These are phyloP conservation scores for Pilophorus perplexus DNA, from an alignment of 2,888 invertebrate species.

Conservation along the genomic window DNA sequence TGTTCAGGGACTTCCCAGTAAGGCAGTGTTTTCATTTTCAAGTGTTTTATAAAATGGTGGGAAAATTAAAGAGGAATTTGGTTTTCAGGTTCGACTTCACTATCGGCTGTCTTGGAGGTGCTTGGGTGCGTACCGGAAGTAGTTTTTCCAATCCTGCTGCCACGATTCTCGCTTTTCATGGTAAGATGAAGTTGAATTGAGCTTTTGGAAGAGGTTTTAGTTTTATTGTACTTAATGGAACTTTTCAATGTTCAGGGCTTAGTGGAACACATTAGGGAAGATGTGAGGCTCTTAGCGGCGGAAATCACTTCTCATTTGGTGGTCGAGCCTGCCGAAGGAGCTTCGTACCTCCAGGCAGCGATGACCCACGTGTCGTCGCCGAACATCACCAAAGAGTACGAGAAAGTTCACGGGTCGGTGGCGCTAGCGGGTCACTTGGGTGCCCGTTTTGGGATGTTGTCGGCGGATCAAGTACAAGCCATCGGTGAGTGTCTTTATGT, in stretches of 20 bases:
- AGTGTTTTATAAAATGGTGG: no score
- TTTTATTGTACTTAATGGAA: not conserved
- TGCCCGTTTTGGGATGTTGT: slow-evolving; percentile 10
- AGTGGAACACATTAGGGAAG: slow-evolving; percentile 70
- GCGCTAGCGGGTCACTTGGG: slow-evolving; percentile 24
- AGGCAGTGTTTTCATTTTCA: slow-evolving; percentile 41
- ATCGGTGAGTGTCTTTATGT: slow-evolving; percentile 25
- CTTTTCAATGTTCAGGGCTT: slow-evolving; percentile 54
- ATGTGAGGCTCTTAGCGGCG: slow-evolving; percentile 50
- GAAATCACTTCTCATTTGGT: slow-evolving; percentile 29
- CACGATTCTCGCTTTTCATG: slow-evolving; percentile 63
- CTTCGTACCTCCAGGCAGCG: not conserved
- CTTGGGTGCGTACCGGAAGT: slow-evolving; percentile 76
- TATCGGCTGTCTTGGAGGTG: slow-evolving; percentile 77
- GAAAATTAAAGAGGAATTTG: no score
- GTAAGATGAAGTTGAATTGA: not conserved
- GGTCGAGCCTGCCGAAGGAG: not conserved
- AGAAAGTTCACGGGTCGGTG: slow-evolving; percentile 34
- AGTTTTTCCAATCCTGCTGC: slow-evolving; percentile 63
- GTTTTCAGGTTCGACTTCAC: slow-evolving; percentile 60
- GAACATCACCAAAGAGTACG: slow-evolving; percentile 21
- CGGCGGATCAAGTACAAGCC: slow-evolving; percentile 12
- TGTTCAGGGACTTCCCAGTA: slow-evolving; percentile 67
- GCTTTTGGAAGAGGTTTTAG: not conserved
- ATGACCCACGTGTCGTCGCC: not conserved